Percentiles rank a stretch among this genome's conserved stretches.
Conservation (phyloP, 2,888 invertebrate genomes). For the Heteromurus nitidus region DNA sequence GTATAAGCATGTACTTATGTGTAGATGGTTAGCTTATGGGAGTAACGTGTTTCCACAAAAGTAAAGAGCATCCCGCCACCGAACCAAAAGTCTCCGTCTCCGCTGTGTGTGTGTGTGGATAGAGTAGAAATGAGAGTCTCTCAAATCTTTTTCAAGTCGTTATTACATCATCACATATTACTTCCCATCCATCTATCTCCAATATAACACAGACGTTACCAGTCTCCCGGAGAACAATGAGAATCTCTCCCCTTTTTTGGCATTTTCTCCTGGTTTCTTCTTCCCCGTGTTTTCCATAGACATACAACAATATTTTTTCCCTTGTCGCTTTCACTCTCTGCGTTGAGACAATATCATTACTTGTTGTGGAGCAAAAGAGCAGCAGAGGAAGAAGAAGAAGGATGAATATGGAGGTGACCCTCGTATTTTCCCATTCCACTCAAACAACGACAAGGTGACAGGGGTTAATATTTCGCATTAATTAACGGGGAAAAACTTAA, state of each 20-base stretch:
- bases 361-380: too few species aligned
- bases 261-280: background rate
- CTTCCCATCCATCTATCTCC: constrained; percentile 70
- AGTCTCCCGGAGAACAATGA: constrained; percentile 59
- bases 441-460: constrained; percentile 43
- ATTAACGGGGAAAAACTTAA: constrained; percentile 26
- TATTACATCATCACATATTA: constrained; percentile 71
- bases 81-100: constrained; percentile 26
- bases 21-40: too few species aligned
- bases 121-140: constrained; percentile 63
- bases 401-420: constrained; percentile 48
- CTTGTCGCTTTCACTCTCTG: background rate
- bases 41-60: too few species aligned
- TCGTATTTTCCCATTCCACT: constrained; percentile 37
- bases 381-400: too few species aligned
- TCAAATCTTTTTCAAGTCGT: constrained; percentile 70
- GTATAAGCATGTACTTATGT: too few species aligned
- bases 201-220: constrained; percentile 67
- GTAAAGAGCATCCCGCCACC: constrained; percentile 25
- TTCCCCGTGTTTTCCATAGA: constrained; percentile 15
- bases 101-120: constrained; percentile 46
- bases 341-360: too few species aligned
- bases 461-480: constrained; percentile 41
- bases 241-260: constrained; percentile 33
- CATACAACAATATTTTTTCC: background rate